Evolutionary conservation across 2,888 invertebrate species (phyloP).

Genomic region (Griposia aprilina): DNA sequence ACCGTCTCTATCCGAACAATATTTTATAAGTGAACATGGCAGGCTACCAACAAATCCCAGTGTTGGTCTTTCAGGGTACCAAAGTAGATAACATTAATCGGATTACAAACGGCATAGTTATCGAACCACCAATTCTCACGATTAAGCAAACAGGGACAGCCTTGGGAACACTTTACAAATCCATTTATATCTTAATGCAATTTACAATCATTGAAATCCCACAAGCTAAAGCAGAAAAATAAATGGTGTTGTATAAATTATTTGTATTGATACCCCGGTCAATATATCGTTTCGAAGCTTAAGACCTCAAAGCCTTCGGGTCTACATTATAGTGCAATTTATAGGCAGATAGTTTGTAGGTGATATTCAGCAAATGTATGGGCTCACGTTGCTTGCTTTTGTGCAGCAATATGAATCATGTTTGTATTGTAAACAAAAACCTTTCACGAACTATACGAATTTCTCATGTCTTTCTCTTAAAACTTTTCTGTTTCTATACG

Average conservation of each 20-base stretch:
- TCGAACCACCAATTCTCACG: conserved; percentile 65
- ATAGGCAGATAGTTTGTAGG: conserved; percentile 47
- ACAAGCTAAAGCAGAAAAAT: conserved; percentile 66
- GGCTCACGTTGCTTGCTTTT: conserved; percentile 18
- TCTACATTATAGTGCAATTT: conserved; percentile 61
- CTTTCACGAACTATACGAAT: neutral
- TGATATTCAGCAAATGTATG: conserved; percentile 53
- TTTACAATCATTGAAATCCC: conserved; percentile 75
- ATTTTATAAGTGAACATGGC: conserved; percentile 51
- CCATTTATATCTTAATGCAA: conserved; percentile 76
- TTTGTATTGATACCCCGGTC: conserved; percentile 49
- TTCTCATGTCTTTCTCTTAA: neutral
- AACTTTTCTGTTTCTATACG: neutral
- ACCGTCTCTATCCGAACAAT: conserved; percentile 34
- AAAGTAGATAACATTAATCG: conserved; percentile 61
- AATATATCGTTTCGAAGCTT: conserved; percentile 56
- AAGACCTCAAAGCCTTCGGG: conserved; percentile 53
- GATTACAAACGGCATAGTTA: conserved; percentile 68
- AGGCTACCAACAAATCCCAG: conserved; percentile 41
- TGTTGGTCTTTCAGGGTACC: conserved; percentile 46
- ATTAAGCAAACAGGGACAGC: conserved; percentile 64
- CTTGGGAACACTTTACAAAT: conserved; percentile 70
- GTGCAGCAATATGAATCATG: neutral
- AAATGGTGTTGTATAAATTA: conserved; percentile 59
- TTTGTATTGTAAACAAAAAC: conserved; percentile 1